These are phyloP conservation scores for Campoplex capitator DNA, from an alignment of 2,888 invertebrate species.

Conservation along the genomic window DNA sequence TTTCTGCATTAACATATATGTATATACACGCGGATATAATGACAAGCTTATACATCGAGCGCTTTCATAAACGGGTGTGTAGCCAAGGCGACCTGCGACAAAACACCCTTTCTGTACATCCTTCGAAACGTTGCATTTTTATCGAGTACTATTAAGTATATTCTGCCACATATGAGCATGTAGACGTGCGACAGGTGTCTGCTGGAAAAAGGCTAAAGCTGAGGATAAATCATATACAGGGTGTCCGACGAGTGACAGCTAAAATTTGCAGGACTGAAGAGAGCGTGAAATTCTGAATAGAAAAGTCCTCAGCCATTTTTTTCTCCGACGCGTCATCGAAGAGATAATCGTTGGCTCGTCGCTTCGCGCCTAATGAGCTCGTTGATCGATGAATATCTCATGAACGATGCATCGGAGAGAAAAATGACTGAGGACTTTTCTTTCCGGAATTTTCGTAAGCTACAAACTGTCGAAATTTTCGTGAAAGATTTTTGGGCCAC, in stretches of 20 bases:
- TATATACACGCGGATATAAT: slow-evolving; percentile 10
- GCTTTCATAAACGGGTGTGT: slow-evolving; percentile 68
- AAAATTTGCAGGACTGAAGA: background rate
- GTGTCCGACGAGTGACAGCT: background rate
- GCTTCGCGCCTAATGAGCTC: background rate
- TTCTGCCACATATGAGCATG: slow-evolving; percentile 26
- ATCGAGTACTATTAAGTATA: slow-evolving; percentile 65
- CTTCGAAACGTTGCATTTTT: slow-evolving; percentile 68
- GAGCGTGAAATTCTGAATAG: background rate
- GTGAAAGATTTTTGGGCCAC: background rate
- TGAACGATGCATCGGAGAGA: background rate
- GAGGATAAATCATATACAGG: slow-evolving; percentile 13
- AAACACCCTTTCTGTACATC: slow-evolving; percentile 72
- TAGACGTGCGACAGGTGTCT: slow-evolving; percentile 57
- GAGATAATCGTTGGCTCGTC: background rate
- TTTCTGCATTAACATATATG: slow-evolving; percentile 6
- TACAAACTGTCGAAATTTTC: background rate
- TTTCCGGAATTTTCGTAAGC: background rate
- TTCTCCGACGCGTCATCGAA: background rate
- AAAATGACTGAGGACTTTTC: background rate
- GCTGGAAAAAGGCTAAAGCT: slow-evolving; percentile 8
- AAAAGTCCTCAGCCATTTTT: background rate
- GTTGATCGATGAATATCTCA: background rate
- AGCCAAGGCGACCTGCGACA: slow-evolving; percentile 77
- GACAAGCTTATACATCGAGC: slow-evolving; percentile 73